A percentile compares a stretch with the other conserved stretches of the same genome.
Evolutionary conservation across 2,113 vertebrate species (phyloP).

Genomic region (Dipodomys ordii): DNA sequence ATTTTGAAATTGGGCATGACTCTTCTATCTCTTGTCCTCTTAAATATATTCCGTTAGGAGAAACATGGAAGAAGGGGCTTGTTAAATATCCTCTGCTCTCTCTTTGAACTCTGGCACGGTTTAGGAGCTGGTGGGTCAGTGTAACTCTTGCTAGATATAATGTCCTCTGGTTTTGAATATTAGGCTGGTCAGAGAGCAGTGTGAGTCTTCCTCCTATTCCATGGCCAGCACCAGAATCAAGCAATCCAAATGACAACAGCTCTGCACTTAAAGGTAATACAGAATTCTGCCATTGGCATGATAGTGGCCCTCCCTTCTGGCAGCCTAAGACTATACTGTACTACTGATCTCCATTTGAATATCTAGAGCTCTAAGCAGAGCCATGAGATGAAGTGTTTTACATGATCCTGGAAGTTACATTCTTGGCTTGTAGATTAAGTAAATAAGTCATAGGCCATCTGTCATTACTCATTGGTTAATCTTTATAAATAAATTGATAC

Average conservation of each 20-base stretch:
- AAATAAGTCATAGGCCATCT: too few relatives aligned
- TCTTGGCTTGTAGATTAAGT: not conserved
- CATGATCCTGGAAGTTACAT: not conserved
- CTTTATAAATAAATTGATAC: too few relatives aligned
- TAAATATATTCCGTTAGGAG: not conserved
- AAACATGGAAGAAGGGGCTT: not conserved
- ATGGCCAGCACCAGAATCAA: constrained; percentile 84
- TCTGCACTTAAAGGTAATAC: constrained; percentile 86
- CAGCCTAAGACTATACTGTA: not conserved
- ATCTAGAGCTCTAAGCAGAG: not conserved
- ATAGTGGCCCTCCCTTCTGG: not conserved
- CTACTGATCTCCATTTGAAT: not conserved
- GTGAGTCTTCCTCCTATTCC: constrained; percentile 73
- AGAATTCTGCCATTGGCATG: not conserved
- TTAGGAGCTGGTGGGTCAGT: not conserved
- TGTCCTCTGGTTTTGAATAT: constrained; percentile 78
- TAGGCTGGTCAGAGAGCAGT: constrained; percentile 88
- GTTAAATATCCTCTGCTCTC: not conserved
- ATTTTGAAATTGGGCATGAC: not conserved
- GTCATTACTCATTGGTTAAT: too few relatives aligned
- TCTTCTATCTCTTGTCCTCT: not conserved
- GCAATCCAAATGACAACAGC: constrained; percentile 82
- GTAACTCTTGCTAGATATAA: constrained; percentile 39
- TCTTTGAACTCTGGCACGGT: not conserved
- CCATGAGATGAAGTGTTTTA: not conserved